Evolutionary conservation across 2,113 vertebrate species (phyloP), one percentile per base, ranked within the genome.

Genomic region (Pachyramphus minor): DNA sequence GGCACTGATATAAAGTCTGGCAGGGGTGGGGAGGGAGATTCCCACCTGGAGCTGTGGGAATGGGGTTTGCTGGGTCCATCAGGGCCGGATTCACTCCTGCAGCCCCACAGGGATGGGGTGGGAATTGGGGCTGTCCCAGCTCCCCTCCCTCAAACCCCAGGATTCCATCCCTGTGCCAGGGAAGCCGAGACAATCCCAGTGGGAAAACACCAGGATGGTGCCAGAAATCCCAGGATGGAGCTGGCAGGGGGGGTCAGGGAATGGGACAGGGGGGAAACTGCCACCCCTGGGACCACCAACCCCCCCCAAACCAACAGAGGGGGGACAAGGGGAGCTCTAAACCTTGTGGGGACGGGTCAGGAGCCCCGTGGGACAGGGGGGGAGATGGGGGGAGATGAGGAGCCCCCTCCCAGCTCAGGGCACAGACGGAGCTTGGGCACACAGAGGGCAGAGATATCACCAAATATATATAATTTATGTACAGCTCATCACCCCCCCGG

Each of bases 191-290:
- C 12, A 72, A 52, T 11, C 27, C 42, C 47, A 22, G 41, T 6
- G 64, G 3, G 6, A 16, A n/a, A n/a, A 37, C n/a, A 21, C 0
- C 17, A 19, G 0, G 2, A 2, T 0, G 1, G 25, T 2, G 25
- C 9, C 74, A 47, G 69, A 55, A 75, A 53, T 2, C 5, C 67
- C 52, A 47, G 62, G 8, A 49, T 12, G 52, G 49, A 59, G 53
- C 19, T 17, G 2, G 1, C n/a, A n/a, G 55, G 22, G 41, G 33
- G 14, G 13, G 5, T 31, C 25, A 39, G 42, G 1, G 9, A 79
- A n/a, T 2, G 21, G 35, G 6, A 84, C n/a, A 16, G 12, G 14
- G 0, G 4, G n/a, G 62, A 25, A 9, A 7, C 41, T 19, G 31
- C 42, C 25, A 12, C 21, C 39, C 24, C 4, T 0, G 1, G 53